Evolutionary conservation across 2,113 vertebrate genomes (phyloP), one percentile per base, ranked within the genome.

Genomic region (Prunella fulvescens): DNA sequence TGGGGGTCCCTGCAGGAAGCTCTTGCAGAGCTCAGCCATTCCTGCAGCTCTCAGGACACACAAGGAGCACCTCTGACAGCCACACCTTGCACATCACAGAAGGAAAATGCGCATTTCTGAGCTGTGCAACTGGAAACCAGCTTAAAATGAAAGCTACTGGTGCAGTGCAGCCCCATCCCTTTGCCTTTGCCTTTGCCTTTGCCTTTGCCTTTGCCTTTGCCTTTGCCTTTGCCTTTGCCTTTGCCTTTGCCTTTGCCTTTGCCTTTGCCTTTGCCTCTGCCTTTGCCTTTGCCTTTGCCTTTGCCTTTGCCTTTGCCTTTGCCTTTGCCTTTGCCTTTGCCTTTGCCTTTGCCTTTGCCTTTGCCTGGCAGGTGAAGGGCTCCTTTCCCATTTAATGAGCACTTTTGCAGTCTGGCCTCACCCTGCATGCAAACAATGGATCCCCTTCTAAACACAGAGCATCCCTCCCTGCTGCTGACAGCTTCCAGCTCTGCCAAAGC

Each of bases 61-160:
- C 4, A 31, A 0, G 7, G 26, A 33, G 14, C 13, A 37, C 19
- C 3, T 48, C 7, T 20, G 31, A 40, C 65, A 79, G 25, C 28
- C 14, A 2, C 19, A 9, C 20, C 31, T 48, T 20, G 33, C 2
- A 16, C 7, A 19, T 10, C 2, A 0, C 0, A n/a, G 35, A 53
- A 65, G 14, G 40, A 35, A 80, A 92, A 65, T 6, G 10, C 42
- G 62, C 14, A 10, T 53, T 92, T 80, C 25, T 39, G 35, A 44
- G 50, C 3, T 28, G 6, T 28, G 25, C 17, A 65, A 37, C 15
- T 28, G 33, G 58, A 70, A 92, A 15, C 13, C 47, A 45, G 39
- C 7, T 51, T n/a, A 26, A 90, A 81, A 64, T 44, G 2, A 56
- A 80, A 94, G 14, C 3, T 73, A 2, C 29, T 16, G 42, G 10